Evolutionary conservation across 2,797 vertebrate genomes (phyloP).

Genomic region (Melopsittacus undulatus): DNA sequence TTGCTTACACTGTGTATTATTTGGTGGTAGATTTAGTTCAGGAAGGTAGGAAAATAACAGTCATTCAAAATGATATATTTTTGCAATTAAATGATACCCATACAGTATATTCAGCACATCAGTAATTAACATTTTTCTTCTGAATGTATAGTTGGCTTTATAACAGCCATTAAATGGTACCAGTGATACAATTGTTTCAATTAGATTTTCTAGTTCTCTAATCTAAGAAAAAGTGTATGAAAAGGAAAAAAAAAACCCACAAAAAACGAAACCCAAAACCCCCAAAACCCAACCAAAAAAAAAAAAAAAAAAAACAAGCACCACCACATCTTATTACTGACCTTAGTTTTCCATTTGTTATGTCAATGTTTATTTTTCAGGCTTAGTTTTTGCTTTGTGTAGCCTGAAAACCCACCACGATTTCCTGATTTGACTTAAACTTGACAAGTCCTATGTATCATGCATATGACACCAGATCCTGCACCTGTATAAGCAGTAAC

Average conservation of each 20-base stretch:
- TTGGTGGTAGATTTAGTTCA: background rate
- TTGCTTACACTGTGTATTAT: background rate
- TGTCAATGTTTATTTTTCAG: background rate
- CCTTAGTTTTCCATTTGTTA: background rate
- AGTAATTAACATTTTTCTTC: conserved; percentile 44
- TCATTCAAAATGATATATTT: background rate
- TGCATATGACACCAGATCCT: background rate
- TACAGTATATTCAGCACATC: background rate
- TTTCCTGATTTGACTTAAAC: background rate
- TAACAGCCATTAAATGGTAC: conserved; percentile 6
- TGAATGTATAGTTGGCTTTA: conserved; percentile 11
- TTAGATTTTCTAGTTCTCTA: background rate
- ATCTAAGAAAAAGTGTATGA: background rate
- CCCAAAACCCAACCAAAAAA: background rate
- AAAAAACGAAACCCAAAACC: too few relatives aligned
- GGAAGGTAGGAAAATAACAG: background rate
- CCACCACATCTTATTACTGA: background rate
- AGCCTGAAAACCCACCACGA: background rate
- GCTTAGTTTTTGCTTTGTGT: background rate
- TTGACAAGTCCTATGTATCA: background rate
- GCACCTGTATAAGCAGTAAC: accelerated
- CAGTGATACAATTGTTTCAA: background rate
- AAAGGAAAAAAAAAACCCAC: background rate
- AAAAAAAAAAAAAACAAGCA: background rate
- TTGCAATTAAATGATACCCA: background rate